A percentile compares a stretch with the other conserved stretches of the same genome.
These are phyloP conservation scores for Empis livida DNA, from an alignment of 2,888 invertebrate genomes.

Conservation along the genomic window DNA sequence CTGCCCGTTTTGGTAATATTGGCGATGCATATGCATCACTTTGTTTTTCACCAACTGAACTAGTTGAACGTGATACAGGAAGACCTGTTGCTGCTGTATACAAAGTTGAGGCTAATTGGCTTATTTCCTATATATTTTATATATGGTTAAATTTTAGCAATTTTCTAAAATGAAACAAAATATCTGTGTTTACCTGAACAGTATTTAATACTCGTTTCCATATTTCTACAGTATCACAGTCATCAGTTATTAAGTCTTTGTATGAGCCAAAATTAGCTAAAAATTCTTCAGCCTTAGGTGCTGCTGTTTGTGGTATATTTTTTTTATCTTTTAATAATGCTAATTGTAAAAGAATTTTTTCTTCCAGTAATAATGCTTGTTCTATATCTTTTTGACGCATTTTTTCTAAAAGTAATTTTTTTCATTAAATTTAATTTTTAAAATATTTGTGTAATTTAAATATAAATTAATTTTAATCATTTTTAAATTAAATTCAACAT, in stretches of 20 bases:
- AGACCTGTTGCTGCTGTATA: slow-evolving; percentile 55
- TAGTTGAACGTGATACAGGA: slow-evolving; percentile 77
- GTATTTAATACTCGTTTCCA: slow-evolving; percentile 61
- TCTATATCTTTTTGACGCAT: slow-evolving; percentile 79
- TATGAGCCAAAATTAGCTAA: slow-evolving; percentile 40
- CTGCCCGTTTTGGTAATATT: slow-evolving; percentile 80
- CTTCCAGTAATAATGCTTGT: slow-evolving; percentile 73
- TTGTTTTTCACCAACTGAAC: slow-evolving; percentile 87
- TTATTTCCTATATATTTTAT: slow-evolving; percentile 42
- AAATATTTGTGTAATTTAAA: too few species aligned
- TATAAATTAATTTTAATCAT: too few species aligned
- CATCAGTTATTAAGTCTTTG: slow-evolving; percentile 61
- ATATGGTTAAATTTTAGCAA: neutral
- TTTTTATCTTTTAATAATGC: slow-evolving; percentile 51
- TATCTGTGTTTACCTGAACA: slow-evolving; percentile 22
- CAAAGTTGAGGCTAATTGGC: slow-evolving; percentile 57
- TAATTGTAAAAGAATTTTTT: slow-evolving; percentile 75
- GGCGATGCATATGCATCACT: slow-evolving; percentile 76
- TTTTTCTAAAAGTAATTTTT: slow-evolving; percentile 45
- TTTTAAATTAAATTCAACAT: too few species aligned
- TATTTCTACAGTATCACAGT: slow-evolving; percentile 61
- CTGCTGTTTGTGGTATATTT: slow-evolving; percentile 39
- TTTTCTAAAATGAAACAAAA: too few species aligned
- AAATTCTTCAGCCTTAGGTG: slow-evolving; percentile 30
- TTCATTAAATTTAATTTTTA: too few species aligned